Evolutionary conservation across 2,888 invertebrate species (phyloP).

Genomic region (Philonicus albiceps): DNA sequence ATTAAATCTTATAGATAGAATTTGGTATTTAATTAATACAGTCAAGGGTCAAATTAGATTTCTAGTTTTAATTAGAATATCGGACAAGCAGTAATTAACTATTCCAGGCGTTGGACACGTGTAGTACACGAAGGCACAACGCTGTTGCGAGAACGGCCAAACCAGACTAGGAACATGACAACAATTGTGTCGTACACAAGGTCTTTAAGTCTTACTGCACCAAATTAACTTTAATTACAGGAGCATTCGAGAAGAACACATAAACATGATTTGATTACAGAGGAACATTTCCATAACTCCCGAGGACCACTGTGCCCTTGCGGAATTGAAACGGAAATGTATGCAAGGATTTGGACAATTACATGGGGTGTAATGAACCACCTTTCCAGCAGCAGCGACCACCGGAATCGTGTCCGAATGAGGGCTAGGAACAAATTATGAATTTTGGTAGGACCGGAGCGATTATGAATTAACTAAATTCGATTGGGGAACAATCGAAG

Average conservation of each 20-base stretch:
- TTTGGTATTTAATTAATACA: background rate
- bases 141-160: background rate
- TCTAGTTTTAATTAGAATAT: background rate
- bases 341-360: background rate
- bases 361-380: background rate
- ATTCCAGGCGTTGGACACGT: background rate
- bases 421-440: background rate
- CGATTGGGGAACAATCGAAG: background rate
- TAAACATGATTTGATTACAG: background rate
- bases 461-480: background rate
- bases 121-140: background rate
- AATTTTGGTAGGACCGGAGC: background rate
- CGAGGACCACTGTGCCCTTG: background rate
- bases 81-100: background rate
- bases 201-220: background rate
- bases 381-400: background rate
- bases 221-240: conserved; percentile 10
- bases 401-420: background rate
- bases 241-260: background rate
- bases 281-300: background rate
- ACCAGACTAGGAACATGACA: background rate
- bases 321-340: background rate
- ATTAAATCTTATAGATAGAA: background rate
- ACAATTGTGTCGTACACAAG: background rate
- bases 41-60: background rate